Percentiles rank a stretch among this genome's conserved stretches.
phyloP scores from a whole-genome alignment of 2,888 invertebrate genomes.

The Chrysomela aeneicollis region DNA sequence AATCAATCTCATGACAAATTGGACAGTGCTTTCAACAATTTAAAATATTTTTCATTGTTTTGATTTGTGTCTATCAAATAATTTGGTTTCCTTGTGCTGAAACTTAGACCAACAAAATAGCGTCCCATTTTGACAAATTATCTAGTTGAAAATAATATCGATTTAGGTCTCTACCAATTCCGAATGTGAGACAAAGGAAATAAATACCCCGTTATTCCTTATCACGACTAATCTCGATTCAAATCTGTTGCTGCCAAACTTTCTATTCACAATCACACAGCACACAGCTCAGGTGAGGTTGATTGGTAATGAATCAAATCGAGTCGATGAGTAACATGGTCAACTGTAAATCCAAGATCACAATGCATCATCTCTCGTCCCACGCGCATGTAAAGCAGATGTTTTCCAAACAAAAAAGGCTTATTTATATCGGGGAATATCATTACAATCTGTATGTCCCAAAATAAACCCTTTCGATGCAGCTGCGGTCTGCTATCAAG shows the following conservation, averaged over 20 bases:
- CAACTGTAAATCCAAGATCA: conserved; percentile 55
- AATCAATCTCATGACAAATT: too few relatives aligned
- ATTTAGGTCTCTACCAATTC: background rate
- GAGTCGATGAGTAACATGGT: conserved; percentile 40
- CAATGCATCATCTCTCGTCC: conserved; percentile 49
- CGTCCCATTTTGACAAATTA: too few relatives aligned
- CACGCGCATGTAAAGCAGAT: conserved; percentile 49
- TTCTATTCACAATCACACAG: conserved; percentile 54
- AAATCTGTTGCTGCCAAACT: conserved; percentile 57
- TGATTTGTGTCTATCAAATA: too few relatives aligned
- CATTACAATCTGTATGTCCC: conserved; percentile 44
- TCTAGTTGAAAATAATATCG: background rate
- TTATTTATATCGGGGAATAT: conserved; percentile 55
- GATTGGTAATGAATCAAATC: conserved; percentile 6
- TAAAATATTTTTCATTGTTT: too few relatives aligned
- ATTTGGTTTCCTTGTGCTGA: too few relatives aligned
- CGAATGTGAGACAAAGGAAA: conserved; percentile 25
- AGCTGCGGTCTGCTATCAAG: conserved; percentile 49
- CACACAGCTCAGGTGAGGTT: conserved; percentile 36
- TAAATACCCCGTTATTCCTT: conserved; percentile 38
- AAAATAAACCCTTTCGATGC: conserved; percentile 51
- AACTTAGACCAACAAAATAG: too few relatives aligned
- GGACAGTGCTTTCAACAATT: too few relatives aligned
- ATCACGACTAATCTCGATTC: conserved; percentile 40
- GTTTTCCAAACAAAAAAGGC: conserved; percentile 54